Evolutionary conservation across 2,113 vertebrate species (phyloP).

Genomic region (Rhinolophus sinicus): DNA sequence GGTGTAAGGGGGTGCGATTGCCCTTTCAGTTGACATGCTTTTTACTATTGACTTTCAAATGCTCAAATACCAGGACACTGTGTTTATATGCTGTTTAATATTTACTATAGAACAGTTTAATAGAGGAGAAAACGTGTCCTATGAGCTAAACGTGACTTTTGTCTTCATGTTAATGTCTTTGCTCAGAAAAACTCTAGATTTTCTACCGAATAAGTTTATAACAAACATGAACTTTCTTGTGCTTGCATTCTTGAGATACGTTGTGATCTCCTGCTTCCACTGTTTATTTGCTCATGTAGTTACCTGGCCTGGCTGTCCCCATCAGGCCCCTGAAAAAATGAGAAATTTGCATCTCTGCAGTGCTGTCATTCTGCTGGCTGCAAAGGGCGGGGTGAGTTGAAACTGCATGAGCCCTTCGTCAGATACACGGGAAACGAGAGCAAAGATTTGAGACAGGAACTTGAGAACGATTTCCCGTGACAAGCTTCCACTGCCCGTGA

Average conservation of each 20-base stretch:
- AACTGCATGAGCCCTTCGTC: accelerated
- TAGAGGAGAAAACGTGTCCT: not conserved
- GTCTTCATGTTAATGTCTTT: not conserved
- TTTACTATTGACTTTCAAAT: not conserved
- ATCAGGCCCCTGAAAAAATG: not conserved
- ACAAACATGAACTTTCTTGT: not conserved
- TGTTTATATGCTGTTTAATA: not conserved
- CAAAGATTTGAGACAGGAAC: too few relatives aligned
- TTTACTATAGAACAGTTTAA: not conserved
- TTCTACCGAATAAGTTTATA: too few relatives aligned
- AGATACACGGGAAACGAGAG: accelerated
- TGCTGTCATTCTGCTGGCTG: too few relatives aligned
- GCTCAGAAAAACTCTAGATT: not conserved
- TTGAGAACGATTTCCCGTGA: accelerated
- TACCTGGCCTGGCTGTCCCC: not conserved
- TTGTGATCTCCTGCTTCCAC: not conserved
- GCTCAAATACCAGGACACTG: not conserved
- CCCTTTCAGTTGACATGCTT: not conserved
- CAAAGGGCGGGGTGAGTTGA: accelerated
- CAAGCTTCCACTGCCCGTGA: not conserved
- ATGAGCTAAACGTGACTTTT: not conserved
- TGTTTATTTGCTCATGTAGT: not conserved
- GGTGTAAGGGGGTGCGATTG: not conserved
- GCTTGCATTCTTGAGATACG: not conserved
- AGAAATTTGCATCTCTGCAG: not conserved